Evolutionary conservation across 2,797 vertebrate genomes (phyloP).

Genomic region (Falco concolor): DNA sequence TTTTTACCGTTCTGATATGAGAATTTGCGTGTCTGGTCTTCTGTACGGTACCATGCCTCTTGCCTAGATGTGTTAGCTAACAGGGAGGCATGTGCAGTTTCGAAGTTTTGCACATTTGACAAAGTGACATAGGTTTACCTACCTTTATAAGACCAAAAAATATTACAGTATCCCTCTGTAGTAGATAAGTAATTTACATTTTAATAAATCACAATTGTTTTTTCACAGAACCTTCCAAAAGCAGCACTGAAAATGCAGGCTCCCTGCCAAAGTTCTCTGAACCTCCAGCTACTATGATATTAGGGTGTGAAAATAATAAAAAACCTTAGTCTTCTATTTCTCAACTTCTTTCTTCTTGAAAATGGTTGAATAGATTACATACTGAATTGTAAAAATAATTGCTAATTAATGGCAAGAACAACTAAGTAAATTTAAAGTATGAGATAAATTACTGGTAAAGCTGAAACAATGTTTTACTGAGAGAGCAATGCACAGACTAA

Average conservation of each 20-base stretch:
- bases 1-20: background rate
- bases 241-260: background rate
- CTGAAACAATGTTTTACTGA: background rate
- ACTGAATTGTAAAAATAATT: background rate
- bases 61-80: background rate
- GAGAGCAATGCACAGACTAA: background rate
- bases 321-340: background rate
- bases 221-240: background rate
- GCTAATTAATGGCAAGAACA: background rate
- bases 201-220: background rate
- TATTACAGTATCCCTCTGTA: background rate
- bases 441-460: background rate
- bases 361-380: background rate
- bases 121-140: background rate
- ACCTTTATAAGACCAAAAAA: background rate
- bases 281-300: background rate
- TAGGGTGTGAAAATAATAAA: background rate
- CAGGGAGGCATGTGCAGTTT: background rate
- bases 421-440: background rate
- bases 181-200: background rate
- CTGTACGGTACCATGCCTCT: background rate
- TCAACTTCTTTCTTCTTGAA: background rate
- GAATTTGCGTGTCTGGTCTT: background rate
- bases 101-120: background rate
- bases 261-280: background rate